Evolutionary conservation across 1,140 invertebrate species (phyloP).

Genomic region (Drosophila nannoptera): DNA sequence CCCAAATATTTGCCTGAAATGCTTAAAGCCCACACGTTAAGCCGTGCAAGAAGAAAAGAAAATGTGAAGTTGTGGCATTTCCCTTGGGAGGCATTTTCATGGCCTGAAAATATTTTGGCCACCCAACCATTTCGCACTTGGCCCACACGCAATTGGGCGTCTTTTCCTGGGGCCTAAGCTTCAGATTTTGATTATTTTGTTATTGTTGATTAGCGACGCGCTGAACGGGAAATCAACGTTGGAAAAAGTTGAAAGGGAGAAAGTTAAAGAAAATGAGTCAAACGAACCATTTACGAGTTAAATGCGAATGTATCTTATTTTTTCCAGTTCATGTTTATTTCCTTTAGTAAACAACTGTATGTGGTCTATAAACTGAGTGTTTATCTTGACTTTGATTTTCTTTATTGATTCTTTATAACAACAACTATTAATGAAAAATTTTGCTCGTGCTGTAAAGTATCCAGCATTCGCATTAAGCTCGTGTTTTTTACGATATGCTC

Average conservation of each 20-base stretch:
- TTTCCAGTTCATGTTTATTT: constrained; percentile 8
- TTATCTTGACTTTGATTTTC: constrained; percentile 31
- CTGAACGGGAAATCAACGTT: constrained; percentile 22
- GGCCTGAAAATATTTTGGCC: constrained; percentile 6
- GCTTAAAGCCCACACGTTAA: background rate
- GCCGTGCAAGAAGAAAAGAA: background rate
- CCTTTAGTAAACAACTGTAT: constrained; percentile 27
- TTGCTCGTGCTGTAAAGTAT: constrained; percentile 10
- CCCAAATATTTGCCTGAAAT: constrained; percentile 2
- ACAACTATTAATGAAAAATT: background rate
- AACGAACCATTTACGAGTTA: constrained; percentile 30
- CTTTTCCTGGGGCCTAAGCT: constrained; percentile 4
- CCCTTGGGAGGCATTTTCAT: background rate
- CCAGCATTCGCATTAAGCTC: constrained; percentile 7
- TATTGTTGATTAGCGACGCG: constrained; percentile 38
- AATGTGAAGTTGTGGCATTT: constrained; percentile 1
- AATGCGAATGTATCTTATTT: constrained; percentile 14
- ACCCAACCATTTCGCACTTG: background rate
- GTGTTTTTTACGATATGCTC: background rate
- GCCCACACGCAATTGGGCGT: constrained; percentile 4
- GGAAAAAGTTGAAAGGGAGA: background rate
- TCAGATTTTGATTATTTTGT: constrained; percentile 38
- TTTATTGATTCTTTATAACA: background rate
- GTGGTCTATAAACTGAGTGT: constrained; percentile 11
- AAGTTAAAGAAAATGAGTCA: constrained; percentile 2